These are phyloP conservation scores for Miltochrista miniata DNA, from an alignment of 2,888 invertebrate species.

Conservation along the genomic window DNA sequence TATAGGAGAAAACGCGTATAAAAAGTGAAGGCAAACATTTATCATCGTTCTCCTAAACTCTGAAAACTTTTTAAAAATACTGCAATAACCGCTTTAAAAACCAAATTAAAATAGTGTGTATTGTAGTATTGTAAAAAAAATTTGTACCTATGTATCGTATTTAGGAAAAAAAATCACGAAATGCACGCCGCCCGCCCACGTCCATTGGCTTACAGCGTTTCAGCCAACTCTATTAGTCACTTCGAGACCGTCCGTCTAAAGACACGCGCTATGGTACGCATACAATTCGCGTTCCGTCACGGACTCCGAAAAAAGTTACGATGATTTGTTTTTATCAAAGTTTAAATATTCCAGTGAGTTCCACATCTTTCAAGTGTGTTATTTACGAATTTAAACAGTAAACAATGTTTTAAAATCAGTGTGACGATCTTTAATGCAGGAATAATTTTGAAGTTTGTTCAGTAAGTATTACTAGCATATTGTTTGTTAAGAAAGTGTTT, in stretches of 20 bases:
- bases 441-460: slow-evolving; percentile 26
- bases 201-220: slow-evolving; percentile 4
- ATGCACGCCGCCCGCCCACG: slow-evolving; percentile 5
- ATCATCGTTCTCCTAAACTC: too few relatives aligned
- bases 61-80: too few relatives aligned
- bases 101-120: background rate
- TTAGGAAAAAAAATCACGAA: slow-evolving; percentile 6
- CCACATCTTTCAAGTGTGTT: slow-evolving; percentile 39
- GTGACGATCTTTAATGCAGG: slow-evolving; percentile 42
- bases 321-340: slow-evolving; percentile 49
- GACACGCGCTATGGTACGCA: slow-evolving; percentile 50
- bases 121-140: too few relatives aligned
- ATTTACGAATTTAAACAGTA: slow-evolving; percentile 37
- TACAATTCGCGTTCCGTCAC: slow-evolving; percentile 8
- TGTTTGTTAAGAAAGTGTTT: slow-evolving; percentile 10
- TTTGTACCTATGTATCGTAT: too few relatives aligned
- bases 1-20: too few relatives aligned
- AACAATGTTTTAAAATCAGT: slow-evolving; percentile 41
- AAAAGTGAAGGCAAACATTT: too few relatives aligned
- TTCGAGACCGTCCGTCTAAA: slow-evolving; percentile 52
- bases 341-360: slow-evolving; percentile 40
- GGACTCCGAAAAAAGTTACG: slow-evolving; percentile 45
- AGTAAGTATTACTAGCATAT: slow-evolving; percentile 36
- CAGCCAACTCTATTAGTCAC: slow-evolving; percentile 46
- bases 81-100: too few relatives aligned